Evolutionary conservation across 1,140 invertebrate species (phyloP).

Genomic region (Macrobrachium nipponense): DNA sequence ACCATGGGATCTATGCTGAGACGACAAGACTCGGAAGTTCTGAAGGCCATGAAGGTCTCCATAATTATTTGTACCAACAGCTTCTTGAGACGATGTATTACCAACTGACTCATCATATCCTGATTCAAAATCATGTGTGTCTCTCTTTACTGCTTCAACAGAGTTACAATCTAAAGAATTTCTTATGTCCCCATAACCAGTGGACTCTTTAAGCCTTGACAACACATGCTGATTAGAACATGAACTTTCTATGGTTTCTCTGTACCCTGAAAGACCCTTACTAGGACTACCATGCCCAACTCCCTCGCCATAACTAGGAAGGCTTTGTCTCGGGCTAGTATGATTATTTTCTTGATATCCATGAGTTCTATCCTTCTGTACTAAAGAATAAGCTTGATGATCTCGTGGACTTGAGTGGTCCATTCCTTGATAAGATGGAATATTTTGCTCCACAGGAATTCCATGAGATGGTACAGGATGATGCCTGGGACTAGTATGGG

Average conservation of each 20-base stretch:
- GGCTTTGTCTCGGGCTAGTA: constrained; percentile 27
- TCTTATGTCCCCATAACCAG: constrained; percentile 21
- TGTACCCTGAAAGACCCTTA: constrained; percentile 21
- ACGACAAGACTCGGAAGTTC: constrained; percentile 24
- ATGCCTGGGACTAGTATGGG: constrained; percentile 36
- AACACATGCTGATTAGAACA: background rate
- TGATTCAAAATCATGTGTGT: constrained; percentile 16
- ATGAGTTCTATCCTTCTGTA: too few relatives aligned
- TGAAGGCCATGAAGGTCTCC: constrained; percentile 25
- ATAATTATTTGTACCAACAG: constrained; percentile 6
- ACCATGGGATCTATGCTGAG: constrained; percentile 11
- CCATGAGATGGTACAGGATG: constrained; percentile 19
- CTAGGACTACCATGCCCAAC: constrained; percentile 16
- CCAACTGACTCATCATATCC: background rate
- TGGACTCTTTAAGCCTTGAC: constrained; percentile 21
- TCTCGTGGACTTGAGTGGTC: too few relatives aligned
- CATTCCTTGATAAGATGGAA: constrained; percentile 4
- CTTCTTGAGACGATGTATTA: background rate
- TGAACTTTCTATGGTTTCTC: constrained; percentile 27
- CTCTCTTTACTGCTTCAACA: constrained; percentile 19
- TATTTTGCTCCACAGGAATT: constrained; percentile 16
- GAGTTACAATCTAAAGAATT: constrained; percentile 15
- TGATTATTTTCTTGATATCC: background rate
- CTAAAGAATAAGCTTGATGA: too few relatives aligned
- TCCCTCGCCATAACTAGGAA: constrained; percentile 29